Evolutionary conservation across 2,888 invertebrate species (phyloP).

Genomic region (Mesochorus sp.): DNA sequence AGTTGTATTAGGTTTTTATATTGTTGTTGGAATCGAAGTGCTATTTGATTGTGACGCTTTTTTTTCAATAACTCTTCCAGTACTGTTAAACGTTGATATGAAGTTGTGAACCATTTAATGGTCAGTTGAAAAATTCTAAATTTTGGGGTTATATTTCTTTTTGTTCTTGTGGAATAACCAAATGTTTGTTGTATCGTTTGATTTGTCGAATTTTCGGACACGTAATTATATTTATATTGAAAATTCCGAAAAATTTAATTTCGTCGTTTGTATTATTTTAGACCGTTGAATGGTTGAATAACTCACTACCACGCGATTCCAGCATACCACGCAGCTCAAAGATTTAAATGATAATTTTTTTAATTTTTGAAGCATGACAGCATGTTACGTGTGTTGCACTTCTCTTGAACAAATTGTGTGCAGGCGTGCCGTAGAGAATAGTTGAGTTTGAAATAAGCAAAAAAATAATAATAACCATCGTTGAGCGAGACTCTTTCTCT

Average conservation of each 20-base stretch:
- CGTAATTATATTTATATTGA: neutral
- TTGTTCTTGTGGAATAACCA: neutral
- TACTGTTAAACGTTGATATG: neutral
- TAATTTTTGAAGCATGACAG: slow-evolving; percentile 48
- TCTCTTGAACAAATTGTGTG: slow-evolving; percentile 37
- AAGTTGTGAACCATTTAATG: neutral
- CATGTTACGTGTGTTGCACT: slow-evolving; percentile 50
- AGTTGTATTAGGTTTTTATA: neutral
- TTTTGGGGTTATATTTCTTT: neutral
- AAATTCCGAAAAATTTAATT: neutral
- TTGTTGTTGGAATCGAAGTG: slow-evolving; percentile 31
- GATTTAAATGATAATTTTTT: neutral
- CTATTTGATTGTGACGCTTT: slow-evolving; percentile 53
- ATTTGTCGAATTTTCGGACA: neutral
- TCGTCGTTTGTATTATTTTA: neutral
- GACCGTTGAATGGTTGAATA: neutral
- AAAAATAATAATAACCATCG: neutral
- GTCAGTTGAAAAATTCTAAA: neutral
- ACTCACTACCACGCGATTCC: slow-evolving; percentile 12
- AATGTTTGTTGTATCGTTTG: neutral
- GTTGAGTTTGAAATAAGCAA: neutral
- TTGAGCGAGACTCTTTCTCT: slow-evolving; percentile 8
- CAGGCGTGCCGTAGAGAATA: slow-evolving; percentile 33
- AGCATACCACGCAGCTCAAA: neutral
- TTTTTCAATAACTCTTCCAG: slow-evolving; percentile 9